Percentiles rank a stretch among this genome's conserved stretches.
Conservation (phyloP, 2,888 invertebrate species). For the Chalcis sispes region DNA sequence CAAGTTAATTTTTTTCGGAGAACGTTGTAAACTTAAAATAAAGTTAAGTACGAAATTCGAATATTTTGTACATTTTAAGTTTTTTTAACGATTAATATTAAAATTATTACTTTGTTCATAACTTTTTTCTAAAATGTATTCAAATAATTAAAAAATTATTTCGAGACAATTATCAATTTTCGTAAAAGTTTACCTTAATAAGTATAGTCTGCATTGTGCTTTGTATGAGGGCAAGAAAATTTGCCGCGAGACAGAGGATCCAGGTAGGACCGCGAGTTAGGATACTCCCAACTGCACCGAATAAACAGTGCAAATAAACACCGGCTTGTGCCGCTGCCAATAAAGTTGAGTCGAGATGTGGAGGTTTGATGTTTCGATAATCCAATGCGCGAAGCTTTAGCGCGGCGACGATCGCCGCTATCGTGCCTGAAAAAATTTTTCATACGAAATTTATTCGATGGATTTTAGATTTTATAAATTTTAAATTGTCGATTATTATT, state of each 20-base stretch:
- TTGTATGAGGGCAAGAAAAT: constrained; percentile 86
- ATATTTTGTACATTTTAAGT: no score
- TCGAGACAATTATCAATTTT: no score
- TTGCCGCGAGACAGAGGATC: constrained; percentile 83
- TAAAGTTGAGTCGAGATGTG: constrained; percentile 86
- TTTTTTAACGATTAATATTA: neutral
- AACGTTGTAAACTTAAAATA: neutral
- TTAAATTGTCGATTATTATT: neutral
- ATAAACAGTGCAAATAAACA: constrained; percentile 89
- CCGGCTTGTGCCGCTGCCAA: constrained; percentile 92
- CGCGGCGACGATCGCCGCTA: constrained; percentile 67
- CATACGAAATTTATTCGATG: neutral
- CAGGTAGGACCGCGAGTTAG: constrained; percentile 75
- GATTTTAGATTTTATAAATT: neutral
- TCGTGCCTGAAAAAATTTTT: constrained; percentile 61
- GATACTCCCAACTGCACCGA: constrained; percentile 82
- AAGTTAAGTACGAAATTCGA: no score
- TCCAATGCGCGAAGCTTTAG: constrained; percentile 67
- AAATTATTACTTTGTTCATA: neutral
- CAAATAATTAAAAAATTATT: no score
- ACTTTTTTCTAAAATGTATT: neutral
- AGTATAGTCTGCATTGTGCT: constrained; percentile 88
- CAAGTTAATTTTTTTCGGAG: constrained; percentile 30
- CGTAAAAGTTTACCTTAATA: constrained; percentile 76
- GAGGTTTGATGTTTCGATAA: constrained; percentile 68